phyloP scores from a whole-genome alignment of 2,113 vertebrate species.

The Xenus cinereus region DNA sequence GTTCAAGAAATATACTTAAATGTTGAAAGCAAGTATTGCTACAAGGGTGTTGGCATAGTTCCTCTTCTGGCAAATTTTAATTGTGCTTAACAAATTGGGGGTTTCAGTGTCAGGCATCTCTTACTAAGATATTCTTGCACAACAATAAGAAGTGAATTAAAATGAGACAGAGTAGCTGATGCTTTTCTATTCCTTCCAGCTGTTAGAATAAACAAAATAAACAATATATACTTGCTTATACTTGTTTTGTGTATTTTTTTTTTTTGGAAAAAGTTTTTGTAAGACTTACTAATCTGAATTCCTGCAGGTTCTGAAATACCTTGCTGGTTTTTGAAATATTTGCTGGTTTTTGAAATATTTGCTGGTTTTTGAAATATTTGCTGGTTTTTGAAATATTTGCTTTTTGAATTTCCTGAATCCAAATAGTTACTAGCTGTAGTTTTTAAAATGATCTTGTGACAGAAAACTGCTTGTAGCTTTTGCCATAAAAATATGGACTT shows the following conservation, averaged over 20 bases:
- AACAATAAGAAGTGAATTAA: constrained; percentile 20
- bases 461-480: background rate
- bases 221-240: background rate
- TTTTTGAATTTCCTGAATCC: background rate
- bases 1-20: background rate
- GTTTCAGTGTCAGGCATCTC: constrained; percentile 10
- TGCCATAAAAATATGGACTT: background rate
- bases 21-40: background rate
- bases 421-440: background rate
- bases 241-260: background rate
- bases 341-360: background rate
- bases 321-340: background rate
- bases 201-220: background rate
- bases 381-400: background rate
- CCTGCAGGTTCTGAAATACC: background rate
- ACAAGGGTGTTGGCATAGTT: background rate
- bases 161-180: background rate
- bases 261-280: background rate
- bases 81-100: background rate
- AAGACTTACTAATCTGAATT: background rate
- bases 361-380: too few relatives aligned
- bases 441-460: background rate
- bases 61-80: background rate
- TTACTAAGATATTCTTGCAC: background rate
- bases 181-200: background rate